Evolutionary conservation across 2,113 vertebrate species (phyloP).

Genomic region (Aplodontia rufa): DNA sequence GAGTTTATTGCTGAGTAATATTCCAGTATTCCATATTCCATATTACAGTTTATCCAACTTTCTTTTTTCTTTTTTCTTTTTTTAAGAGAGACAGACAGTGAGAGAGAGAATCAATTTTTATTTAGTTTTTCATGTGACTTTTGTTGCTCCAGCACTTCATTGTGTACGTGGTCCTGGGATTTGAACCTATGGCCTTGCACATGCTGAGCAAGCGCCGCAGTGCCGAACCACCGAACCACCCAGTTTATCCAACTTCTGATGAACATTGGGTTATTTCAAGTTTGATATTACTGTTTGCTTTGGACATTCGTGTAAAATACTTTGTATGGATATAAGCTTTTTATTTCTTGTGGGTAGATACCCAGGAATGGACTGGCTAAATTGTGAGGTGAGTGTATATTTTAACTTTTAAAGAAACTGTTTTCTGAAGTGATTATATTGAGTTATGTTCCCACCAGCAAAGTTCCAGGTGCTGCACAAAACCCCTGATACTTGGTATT

Average conservation of each 20-base stretch:
- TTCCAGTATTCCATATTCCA: too few relatives aligned
- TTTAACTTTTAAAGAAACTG: constrained; percentile 18
- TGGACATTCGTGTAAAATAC: background rate
- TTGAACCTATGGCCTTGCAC: too few relatives aligned
- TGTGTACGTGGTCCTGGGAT: too few relatives aligned
- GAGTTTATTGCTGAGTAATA: constrained; percentile 48
- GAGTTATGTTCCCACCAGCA: background rate
- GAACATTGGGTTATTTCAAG: constrained; percentile 21
- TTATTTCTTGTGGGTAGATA: too few relatives aligned
- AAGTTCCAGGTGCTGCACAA: background rate
- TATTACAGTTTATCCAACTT: too few relatives aligned
- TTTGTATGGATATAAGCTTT: background rate
- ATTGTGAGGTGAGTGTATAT: background rate
- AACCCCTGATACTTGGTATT: background rate
- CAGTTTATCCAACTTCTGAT: background rate
- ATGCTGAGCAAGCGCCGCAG: too few relatives aligned
- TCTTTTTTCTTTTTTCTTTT: too few relatives aligned
- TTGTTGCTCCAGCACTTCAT: too few relatives aligned
- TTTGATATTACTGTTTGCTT: constrained; percentile 1
- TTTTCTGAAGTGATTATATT: background rate
- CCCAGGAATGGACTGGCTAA: background rate
- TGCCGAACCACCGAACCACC: too few relatives aligned
- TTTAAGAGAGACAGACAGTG: too few relatives aligned
- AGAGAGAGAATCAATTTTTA: too few relatives aligned
- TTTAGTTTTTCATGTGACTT: too few relatives aligned